phyloP scores from a whole-genome alignment of 2,888 invertebrate genomes.

The Deilephila elpenor region DNA sequence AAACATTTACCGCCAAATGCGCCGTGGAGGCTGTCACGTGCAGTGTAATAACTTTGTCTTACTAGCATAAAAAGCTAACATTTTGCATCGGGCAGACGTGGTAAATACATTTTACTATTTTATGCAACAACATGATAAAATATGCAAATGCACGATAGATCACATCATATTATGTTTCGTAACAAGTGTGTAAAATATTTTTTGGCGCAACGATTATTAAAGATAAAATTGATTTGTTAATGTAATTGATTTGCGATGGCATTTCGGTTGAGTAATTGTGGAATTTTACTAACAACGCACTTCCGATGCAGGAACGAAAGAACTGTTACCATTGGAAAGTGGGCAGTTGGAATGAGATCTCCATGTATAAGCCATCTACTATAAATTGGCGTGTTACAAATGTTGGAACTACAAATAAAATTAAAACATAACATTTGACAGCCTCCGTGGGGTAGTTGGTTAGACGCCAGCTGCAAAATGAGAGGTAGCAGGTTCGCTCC shows the following conservation, averaged over 20 bases:
- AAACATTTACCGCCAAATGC: too few species aligned
- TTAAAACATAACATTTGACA: too few species aligned
- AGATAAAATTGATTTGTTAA: conserved; percentile 19
- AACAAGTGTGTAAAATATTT: neutral
- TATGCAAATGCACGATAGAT: neutral
- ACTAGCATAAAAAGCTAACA: too few species aligned
- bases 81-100: too few species aligned
- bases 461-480: too few species aligned
- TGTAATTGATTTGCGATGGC: conserved; percentile 7
- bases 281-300: conserved; percentile 12
- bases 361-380: neutral
- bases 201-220: conserved; percentile 8
- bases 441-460: too few species aligned
- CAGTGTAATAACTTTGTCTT: too few species aligned
- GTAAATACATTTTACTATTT: neutral
- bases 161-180: neutral
- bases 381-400: too few species aligned
- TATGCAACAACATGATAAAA: neutral
- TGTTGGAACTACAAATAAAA: too few species aligned
- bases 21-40: too few species aligned
- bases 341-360: too few species aligned
- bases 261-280: neutral
- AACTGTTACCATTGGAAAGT: neutral
- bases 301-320: neutral
- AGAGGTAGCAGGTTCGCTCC: too few species aligned